phyloP scores from a whole-genome alignment of 2,888 invertebrate genomes.

The Sericinus montela region DNA sequence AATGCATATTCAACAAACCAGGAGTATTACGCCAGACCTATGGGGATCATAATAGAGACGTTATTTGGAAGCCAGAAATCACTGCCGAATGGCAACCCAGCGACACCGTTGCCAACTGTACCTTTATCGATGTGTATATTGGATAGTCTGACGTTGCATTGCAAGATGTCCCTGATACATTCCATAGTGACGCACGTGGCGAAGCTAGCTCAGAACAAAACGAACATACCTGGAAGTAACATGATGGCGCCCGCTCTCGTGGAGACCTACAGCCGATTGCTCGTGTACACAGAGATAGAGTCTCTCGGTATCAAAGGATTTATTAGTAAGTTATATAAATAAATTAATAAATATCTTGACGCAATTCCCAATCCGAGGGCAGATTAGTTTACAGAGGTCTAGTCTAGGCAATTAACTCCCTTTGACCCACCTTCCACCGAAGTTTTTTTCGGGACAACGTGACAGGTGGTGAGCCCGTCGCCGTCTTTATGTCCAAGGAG shows the following conservation, averaged over 20 bases:
- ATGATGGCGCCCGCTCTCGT: slow-evolving; percentile 93
- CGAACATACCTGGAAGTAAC: slow-evolving; percentile 83
- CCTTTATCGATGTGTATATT: slow-evolving; percentile 95
- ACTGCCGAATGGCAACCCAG: slow-evolving; percentile 68
- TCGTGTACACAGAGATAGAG: slow-evolving; percentile 98
- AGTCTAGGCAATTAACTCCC: too few species aligned
- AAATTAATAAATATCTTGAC: too few species aligned
- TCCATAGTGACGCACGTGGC: slow-evolving; percentile 92
- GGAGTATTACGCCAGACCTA: slow-evolving; percentile 93
- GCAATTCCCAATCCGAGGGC: too few species aligned
- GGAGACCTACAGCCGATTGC: slow-evolving; percentile 94
- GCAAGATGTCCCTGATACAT: slow-evolving; percentile 94
- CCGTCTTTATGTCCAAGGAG: too few species aligned
- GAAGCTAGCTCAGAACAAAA: slow-evolving; percentile 92
- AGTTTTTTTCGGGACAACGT: too few species aligned
- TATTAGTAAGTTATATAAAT: slow-evolving; percentile 82
- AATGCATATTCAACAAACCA: slow-evolving; percentile 97
- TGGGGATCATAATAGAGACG: slow-evolving; percentile 94
- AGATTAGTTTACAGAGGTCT: too few species aligned
- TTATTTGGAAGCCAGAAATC: slow-evolving; percentile 85
- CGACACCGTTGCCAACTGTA: slow-evolving; percentile 84
- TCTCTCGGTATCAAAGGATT: slow-evolving; percentile 98
- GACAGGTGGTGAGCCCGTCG: too few species aligned
- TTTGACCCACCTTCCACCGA: too few species aligned
- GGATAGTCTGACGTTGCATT: slow-evolving; percentile 96